Evolutionary conservation across 2,797 vertebrate genomes (phyloP).

Genomic region (Peromyscus attwateri): DNA sequence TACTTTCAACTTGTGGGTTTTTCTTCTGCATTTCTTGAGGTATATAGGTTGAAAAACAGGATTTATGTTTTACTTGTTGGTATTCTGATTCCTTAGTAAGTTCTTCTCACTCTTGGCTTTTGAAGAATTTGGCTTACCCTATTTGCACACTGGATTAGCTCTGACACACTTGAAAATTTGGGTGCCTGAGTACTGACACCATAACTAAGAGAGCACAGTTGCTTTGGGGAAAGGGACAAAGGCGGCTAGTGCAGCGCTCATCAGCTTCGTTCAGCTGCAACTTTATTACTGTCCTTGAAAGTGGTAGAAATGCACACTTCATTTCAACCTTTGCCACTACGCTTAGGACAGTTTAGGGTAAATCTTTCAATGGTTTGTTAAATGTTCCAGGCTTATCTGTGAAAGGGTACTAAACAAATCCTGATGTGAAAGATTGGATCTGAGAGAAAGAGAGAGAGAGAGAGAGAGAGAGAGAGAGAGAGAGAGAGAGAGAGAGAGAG

Average conservation of each 20-base stretch:
- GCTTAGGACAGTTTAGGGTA: neutral
- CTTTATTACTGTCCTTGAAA: neutral
- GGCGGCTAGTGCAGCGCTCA: accelerated
- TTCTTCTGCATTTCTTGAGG: neutral
- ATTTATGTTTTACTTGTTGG: neutral
- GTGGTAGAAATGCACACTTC: neutral
- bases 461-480: too few relatives aligned
- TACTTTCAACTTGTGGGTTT: neutral
- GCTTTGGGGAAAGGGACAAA: neutral
- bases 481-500: too few relatives aligned
- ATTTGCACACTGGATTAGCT: neutral
- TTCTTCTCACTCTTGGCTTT: slow-evolving; percentile 6
- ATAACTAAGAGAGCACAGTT: neutral
- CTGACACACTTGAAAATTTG: neutral
- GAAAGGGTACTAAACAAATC: neutral
- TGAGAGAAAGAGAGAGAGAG: too few relatives aligned
- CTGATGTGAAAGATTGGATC: neutral
- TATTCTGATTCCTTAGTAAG: neutral
- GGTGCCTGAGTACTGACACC: neutral
- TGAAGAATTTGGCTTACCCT: neutral
- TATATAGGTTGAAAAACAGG: neutral
- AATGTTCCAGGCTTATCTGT: neutral
- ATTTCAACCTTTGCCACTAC: neutral
- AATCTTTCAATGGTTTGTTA: slow-evolving; percentile 16
- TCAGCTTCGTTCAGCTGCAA: neutral